Percentiles rank a stretch among this genome's conserved stretches.
Evolutionary conservation across 2,888 invertebrate species (phyloP).

Genomic region (Mimas tiliae): DNA sequence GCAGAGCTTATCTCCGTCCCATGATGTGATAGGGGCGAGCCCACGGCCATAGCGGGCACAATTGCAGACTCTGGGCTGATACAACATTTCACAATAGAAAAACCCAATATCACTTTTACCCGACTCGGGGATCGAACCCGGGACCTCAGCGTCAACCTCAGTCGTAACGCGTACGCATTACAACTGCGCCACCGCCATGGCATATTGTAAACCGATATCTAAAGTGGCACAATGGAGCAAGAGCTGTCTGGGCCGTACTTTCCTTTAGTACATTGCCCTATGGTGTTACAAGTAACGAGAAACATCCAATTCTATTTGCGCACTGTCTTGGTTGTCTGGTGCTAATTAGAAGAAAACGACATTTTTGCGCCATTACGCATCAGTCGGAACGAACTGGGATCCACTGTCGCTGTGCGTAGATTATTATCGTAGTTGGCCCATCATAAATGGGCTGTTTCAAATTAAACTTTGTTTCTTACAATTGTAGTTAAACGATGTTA

Average conservation of each 20-base stretch:
- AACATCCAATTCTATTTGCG: slow-evolving; percentile 62
- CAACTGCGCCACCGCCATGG: too few relatives aligned
- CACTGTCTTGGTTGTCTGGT: slow-evolving; percentile 56
- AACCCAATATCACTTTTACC: too few relatives aligned
- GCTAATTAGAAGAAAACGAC: slow-evolving; percentile 65
- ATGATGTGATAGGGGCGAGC: too few relatives aligned
- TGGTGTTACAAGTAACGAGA: slow-evolving; percentile 49
- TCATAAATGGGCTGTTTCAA: background rate
- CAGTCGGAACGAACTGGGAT: slow-evolving; percentile 24
- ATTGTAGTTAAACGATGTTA: background rate
- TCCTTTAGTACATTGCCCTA: slow-evolving; percentile 54
- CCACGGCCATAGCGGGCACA: too few relatives aligned
- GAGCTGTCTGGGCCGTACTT: slow-evolving; percentile 35
- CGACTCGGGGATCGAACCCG: too few relatives aligned
- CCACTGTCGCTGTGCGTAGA: slow-evolving; percentile 4
- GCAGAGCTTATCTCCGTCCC: too few relatives aligned
- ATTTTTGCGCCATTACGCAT: slow-evolving; percentile 65
- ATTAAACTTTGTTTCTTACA: background rate
- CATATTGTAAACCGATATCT: background rate
- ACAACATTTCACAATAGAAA: too few relatives aligned
- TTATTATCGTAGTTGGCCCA: slow-evolving; percentile 1
- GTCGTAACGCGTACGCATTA: too few relatives aligned
- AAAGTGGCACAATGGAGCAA: slow-evolving; percentile 12
- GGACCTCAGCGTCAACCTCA: too few relatives aligned
- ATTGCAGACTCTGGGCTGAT: too few relatives aligned